phyloP scores from a whole-genome alignment of 2,797 vertebrate genomes.

The Selene dorsalis region DNA sequence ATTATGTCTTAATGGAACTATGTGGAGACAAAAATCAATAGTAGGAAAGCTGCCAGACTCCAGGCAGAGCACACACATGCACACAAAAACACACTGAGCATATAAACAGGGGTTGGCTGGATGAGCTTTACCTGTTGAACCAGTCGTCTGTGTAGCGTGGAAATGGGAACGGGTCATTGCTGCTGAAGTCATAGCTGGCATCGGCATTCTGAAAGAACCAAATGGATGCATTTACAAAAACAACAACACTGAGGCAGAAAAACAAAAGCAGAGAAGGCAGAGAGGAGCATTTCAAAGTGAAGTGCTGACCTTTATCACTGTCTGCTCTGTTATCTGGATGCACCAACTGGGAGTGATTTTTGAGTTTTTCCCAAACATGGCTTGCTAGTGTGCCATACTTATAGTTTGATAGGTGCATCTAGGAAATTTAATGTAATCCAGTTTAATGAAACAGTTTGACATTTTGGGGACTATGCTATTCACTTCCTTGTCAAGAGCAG shows the following conservation, averaged over 20 bases:
- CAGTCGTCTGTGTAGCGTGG: constrained; percentile 99
- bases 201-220: constrained; percentile 94
- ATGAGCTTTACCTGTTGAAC: constrained; percentile 96
- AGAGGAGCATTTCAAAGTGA: constrained; percentile 27
- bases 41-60: constrained; percentile 53
- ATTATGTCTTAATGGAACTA: constrained; percentile 78
- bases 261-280: constrained; percentile 32
- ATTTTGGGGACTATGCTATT: neutral
- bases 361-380: constrained; percentile 18
- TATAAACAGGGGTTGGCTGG: constrained; percentile 47
- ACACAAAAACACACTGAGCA: constrained; percentile 30
- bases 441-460: neutral
- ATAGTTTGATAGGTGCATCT: neutral
- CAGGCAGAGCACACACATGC: constrained; percentile 43
- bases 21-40: constrained; percentile 81
- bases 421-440: too few species aligned
- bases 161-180: constrained; percentile 97
- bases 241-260: constrained; percentile 34
- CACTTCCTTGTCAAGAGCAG: neutral
- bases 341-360: neutral
- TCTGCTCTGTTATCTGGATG: constrained; percentile 31
- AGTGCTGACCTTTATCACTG: constrained; percentile 50
- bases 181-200: constrained; percentile 99
- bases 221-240: constrained; percentile 61
- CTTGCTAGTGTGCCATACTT: constrained; percentile 6